Evolutionary conservation across 2,888 invertebrate species (phyloP).

Genomic region (Electrophaes corylata): DNA sequence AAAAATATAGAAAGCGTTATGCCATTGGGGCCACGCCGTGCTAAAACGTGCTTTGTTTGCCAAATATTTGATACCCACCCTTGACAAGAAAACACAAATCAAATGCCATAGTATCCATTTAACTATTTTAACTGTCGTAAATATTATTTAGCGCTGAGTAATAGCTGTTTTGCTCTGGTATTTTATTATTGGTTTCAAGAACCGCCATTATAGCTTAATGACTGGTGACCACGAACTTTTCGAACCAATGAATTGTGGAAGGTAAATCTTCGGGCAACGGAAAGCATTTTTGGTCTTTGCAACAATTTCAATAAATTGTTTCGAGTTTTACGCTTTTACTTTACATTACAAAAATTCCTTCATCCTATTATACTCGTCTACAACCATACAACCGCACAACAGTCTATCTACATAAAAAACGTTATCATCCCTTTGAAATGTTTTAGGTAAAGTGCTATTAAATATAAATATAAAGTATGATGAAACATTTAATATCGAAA

Average conservation of each 20-base stretch:
- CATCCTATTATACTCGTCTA: neutral
- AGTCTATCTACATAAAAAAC: too few species aligned
- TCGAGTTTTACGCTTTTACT: slow-evolving; percentile 13
- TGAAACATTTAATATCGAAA: too few species aligned
- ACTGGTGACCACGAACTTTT: slow-evolving; percentile 49
- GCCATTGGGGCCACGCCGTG: slow-evolving; percentile 66
- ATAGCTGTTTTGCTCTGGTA: slow-evolving; percentile 45
- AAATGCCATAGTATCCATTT: slow-evolving; percentile 58
- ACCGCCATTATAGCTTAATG: slow-evolving; percentile 53
- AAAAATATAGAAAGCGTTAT: slow-evolving; percentile 71
- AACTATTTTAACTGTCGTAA: slow-evolving; percentile 60
- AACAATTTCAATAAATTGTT: slow-evolving; percentile 33
- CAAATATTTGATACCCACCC: slow-evolving; percentile 66
- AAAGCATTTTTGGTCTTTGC: slow-evolving; percentile 34
- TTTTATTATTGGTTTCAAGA: slow-evolving; percentile 56
- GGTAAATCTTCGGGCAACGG: slow-evolving; percentile 28
- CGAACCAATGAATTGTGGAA: slow-evolving; percentile 35
- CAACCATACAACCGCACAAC: too few species aligned
- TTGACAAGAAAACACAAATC: slow-evolving; percentile 76
- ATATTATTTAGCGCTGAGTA: slow-evolving; percentile 50
- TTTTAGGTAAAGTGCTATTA: too few species aligned
- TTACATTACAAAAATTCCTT: neutral
- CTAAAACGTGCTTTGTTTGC: slow-evolving; percentile 69
- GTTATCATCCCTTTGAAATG: too few species aligned
- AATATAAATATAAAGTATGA: too few species aligned